Evolutionary conservation across 2,888 invertebrate species (phyloP).

Genomic region (Pristionchus japonicus): DNA sequence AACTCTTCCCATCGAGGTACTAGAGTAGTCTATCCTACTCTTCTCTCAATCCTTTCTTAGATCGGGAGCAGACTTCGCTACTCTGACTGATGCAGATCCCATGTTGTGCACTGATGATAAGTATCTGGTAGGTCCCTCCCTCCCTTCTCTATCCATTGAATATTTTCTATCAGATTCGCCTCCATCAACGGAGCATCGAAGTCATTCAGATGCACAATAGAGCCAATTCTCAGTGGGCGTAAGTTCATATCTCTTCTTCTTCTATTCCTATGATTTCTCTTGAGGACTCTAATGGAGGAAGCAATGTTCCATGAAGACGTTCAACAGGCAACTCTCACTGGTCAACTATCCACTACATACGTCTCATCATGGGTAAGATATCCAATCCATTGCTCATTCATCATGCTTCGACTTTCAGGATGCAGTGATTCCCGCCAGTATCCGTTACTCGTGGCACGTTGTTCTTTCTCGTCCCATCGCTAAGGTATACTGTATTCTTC

Average conservation of each 20-base stretch:
- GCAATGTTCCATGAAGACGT: conserved; percentile 62
- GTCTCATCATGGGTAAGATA: neutral
- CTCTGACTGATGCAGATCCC: conserved; percentile 37
- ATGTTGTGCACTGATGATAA: conserved; percentile 51
- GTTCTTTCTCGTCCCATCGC: conserved; percentile 83
- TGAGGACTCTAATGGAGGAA: conserved; percentile 57
- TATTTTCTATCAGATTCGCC: conserved; percentile 83
- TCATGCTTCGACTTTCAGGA: neutral
- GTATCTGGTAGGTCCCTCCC: conserved; percentile 59
- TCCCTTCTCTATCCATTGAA: neutral
- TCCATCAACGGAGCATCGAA: conserved; percentile 93
- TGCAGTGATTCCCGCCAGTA: conserved; percentile 21
- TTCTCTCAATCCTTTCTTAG: conserved; percentile 46
- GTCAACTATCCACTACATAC: neutral
- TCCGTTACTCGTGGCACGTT: conserved; percentile 62
- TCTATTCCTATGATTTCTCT: neutral
- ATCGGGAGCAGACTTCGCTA: conserved; percentile 55
- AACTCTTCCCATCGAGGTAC: conserved; percentile 45
- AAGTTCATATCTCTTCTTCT: conserved; percentile 23
- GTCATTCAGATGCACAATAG: conserved; percentile 87
- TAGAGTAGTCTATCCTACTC: neutral
- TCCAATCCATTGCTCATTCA: neutral
- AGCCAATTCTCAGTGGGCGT: conserved; percentile 92
- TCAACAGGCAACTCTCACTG: conserved; percentile 53
- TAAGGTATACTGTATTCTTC: conserved; percentile 39